Conservation (phyloP, 2,797 vertebrate genomes). For the Oophaga sylvatica region DNA sequence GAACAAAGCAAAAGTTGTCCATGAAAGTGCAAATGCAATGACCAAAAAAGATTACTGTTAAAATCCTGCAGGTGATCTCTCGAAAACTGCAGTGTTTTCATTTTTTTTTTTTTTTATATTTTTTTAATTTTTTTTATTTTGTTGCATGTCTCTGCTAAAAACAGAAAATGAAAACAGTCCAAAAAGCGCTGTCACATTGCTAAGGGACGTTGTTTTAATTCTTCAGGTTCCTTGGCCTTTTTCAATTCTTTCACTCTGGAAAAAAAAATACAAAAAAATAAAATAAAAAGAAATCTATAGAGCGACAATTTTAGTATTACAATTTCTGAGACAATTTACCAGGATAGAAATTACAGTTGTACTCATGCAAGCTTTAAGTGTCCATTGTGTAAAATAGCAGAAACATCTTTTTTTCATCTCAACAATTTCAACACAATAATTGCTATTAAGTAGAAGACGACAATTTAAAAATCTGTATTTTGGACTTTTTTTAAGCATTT, state of each 20-base stretch:
- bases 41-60: constrained; percentile 84
- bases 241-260: constrained; percentile 99
- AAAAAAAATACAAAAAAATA: constrained; percentile 67
- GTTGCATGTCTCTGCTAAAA: constrained; percentile 97
- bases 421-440: background rate
- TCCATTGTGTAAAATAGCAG: background rate
- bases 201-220: constrained; percentile 88
- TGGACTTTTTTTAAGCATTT: background rate
- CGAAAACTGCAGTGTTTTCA: constrained; percentile 78
- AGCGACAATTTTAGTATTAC: background rate
- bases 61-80: constrained; percentile 81
- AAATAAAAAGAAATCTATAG: constrained; percentile 37
- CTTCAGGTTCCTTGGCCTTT: constrained; percentile 99
- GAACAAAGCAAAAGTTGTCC: constrained; percentile 86
- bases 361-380: background rate
- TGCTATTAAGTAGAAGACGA: background rate
- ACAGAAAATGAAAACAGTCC: constrained; percentile 94
- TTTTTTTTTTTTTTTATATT: constrained; percentile 73
- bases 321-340: background rate
- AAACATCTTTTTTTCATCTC: background rate
- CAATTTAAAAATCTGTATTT: background rate
- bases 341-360: background rate
- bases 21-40: constrained; percentile 88
- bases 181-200: constrained; percentile 97
- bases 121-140: constrained; percentile 67